Evolutionary conservation across 1,140 invertebrate genomes (phyloP), one percentile per base, ranked within the genome.

Genomic region (Chironomus striatipennis): DNA sequence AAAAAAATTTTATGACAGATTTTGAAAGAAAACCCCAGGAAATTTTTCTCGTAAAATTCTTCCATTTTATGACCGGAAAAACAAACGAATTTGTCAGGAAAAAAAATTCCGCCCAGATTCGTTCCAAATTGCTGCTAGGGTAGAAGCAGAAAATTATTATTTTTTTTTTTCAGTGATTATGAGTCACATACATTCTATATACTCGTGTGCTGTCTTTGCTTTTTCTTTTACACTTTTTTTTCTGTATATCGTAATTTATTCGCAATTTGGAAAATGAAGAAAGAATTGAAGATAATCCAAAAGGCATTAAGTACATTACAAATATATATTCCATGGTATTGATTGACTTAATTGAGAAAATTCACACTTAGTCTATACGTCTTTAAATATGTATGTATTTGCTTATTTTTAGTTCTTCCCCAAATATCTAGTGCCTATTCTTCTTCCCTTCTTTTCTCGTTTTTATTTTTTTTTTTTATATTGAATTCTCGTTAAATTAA

Each of bases 361-460:
- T 57, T 57, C 47, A 57, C 47, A 57, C 47, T 57, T 57, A 34
- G 24, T 34, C 24, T 34, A 34, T 34, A 34, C 5, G 24, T n/a
- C 43, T 12, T 47, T 47, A 47, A 47, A 47, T 47, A 15, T 57
- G 47, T 57, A 10, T 57, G 1, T 34, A 5, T 5, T 34, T 34
- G 47, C 47, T 57, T 57, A 57, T 57, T 57, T 57, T 57, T 57
- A 57, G 47, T 57, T n/a, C 24, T 57, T n/a, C 24, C 24, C 24
- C 24, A 34, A 34, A 34, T 34, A 34, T 34, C 24, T 34, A 2
- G 24, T n/a, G 24, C 24, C 5, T 34, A 34, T 34, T 34, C 24
- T 34, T 34, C 24, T 34, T 34, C 24, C 24, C 24, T 34, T 34
- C 24, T 34, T 5, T 34, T 34, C 24, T 34, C 24, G 24, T 34